Percentiles rank a stretch among this genome's conserved stretches.
Conservation (phyloP, 2,888 invertebrate species). For the Hedya salicella region DNA sequence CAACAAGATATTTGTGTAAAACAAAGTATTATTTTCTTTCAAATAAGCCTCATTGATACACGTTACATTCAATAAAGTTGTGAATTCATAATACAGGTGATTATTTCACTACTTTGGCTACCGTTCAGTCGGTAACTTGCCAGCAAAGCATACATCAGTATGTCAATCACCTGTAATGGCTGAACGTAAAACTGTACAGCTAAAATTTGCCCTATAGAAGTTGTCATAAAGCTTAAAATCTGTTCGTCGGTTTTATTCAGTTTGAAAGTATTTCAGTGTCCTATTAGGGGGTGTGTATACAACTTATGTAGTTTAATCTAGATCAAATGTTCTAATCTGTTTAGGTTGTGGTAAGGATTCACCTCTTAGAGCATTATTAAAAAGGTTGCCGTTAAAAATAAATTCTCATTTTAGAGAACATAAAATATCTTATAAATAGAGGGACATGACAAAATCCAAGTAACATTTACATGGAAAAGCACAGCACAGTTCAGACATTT, state of each 20-base stretch:
- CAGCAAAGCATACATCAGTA: conserved; percentile 31
- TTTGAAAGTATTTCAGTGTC: conserved; percentile 17
- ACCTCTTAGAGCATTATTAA: no score
- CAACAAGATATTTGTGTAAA: background rate
- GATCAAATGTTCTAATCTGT: no score
- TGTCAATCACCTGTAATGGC: conserved; percentile 61
- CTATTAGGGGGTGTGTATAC: conserved; percentile 27
- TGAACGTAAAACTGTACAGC: conserved; percentile 49
- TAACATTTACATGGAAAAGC: no score
- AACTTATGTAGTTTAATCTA: no score
- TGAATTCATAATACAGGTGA: conserved; percentile 9
- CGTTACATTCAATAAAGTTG: background rate
- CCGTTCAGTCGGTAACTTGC: conserved; percentile 6
- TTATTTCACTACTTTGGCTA: background rate
- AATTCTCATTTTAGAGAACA: no score
- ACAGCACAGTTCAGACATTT: no score
- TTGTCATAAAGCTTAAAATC: conserved; percentile 1
- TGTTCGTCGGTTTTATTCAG: background rate
- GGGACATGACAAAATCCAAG: no score
- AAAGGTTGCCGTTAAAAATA: no score
- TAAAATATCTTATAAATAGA: no score
- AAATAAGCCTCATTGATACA: background rate
- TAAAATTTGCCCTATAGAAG: background rate
- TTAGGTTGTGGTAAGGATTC: no score
- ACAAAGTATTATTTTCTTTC: background rate